These are phyloP conservation scores for Oreochromis aureus DNA, from an alignment of 2,113 vertebrate genomes.

Conservation along the genomic window DNA sequence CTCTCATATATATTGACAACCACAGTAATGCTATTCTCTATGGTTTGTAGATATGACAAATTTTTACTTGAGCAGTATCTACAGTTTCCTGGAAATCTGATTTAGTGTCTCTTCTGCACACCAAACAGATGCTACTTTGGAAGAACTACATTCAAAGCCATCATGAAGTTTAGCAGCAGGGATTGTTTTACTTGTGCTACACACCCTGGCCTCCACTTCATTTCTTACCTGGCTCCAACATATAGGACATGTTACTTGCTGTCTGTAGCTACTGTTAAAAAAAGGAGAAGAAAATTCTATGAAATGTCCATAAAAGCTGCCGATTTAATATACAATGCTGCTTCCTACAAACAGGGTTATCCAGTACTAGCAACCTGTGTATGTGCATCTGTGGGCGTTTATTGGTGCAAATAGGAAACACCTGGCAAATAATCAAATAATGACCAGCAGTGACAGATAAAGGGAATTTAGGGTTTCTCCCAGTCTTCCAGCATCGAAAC, in stretches of 20 bases:
- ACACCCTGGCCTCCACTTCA: neutral
- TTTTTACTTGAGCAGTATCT: neutral
- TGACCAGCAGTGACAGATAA: constrained; percentile 5
- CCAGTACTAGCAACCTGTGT: neutral
- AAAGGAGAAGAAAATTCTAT: neutral
- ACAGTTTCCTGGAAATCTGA: neutral
- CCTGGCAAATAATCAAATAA: constrained; percentile 27
- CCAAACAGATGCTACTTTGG: neutral
- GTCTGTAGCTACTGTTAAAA: neutral
- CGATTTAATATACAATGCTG: neutral
- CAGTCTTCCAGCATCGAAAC: constrained; percentile 12
- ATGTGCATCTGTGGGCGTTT: neutral
- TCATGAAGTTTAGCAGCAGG: neutral
- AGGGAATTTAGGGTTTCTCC: constrained; percentile 11
- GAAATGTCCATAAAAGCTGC: neutral
- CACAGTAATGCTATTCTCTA: neutral
- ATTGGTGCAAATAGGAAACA: constrained; percentile 2
- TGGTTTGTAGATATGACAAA: neutral
- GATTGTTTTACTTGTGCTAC: neutral
- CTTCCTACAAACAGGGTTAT: neutral
- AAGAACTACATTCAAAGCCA: neutral
- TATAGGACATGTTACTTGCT: neutral
- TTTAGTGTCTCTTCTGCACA: neutral
- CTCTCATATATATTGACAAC: neutral
- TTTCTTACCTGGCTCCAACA: neutral